Evolutionary conservation across 2,888 invertebrate species (phyloP), one percentile per base, ranked within the genome.

Genomic region (Hymenopus coronatus): DNA sequence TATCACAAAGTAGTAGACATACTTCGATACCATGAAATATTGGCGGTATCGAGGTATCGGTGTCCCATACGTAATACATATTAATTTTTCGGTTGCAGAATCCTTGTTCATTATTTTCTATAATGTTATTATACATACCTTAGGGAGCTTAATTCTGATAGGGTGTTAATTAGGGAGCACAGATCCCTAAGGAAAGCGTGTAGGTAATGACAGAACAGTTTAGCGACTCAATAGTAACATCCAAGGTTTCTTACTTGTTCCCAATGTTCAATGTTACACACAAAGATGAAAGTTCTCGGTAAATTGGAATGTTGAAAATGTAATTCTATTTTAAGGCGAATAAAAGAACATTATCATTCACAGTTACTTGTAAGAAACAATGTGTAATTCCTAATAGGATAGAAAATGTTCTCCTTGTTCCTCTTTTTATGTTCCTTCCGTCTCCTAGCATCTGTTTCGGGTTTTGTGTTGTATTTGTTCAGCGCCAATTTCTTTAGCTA

Each of bases 1-100:
- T n/a, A n/a, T n/a, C n/a, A n/a, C n/a, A n/a, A n/a, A n/a, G n/a
- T n/a, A n/a, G n/a, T n/a, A n/a, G n/a, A n/a, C n/a, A n/a, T n/a
- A n/a, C n/a, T n/a, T n/a, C n/a, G n/a, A n/a, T n/a, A n/a, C n/a
- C n/a, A n/a, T n/a, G n/a, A n/a, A n/a, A n/a, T n/a, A n/a, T n/a
- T n/a, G n/a, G n/a, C n/a, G n/a, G n/a, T n/a, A n/a, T n/a, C n/a
- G n/a, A n/a, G n/a, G n/a, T n/a, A n/a, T n/a, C n/a, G n/a, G n/a
- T n/a, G n/a, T n/a, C n/a, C n/a, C n/a, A 3, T 1, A 33, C 1
- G 1, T 1, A 33, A 33, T 4, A 33, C 6, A 4, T 4, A 4
- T 33, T 33, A 33, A 33, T 33, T 33, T 4, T 33, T 33, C 8
- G 33, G 33, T 33, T 33, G 6, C 0, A 33, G 6, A 0, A 6